A percentile compares a stretch with the other conserved stretches of the same genome.
Evolutionary conservation across 2,797 vertebrate species (phyloP).

Genomic region (Neomorphus geoffroyi): DNA sequence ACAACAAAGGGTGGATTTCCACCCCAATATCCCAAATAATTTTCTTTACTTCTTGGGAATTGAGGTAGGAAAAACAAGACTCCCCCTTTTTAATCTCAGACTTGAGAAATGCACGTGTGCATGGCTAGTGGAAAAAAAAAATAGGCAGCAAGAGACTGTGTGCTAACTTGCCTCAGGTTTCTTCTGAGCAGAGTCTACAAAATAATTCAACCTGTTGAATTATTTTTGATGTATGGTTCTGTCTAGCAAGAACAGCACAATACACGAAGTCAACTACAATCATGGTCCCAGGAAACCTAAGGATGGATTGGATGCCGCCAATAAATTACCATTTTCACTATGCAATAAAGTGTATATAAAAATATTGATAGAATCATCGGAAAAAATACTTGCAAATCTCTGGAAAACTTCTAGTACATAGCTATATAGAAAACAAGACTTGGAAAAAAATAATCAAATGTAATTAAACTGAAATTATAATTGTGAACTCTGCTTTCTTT

Average conservation of each 20-base stretch:
- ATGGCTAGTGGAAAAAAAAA: not conserved
- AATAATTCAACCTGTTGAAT: constrained; percentile 49
- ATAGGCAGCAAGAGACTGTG: constrained; percentile 7
- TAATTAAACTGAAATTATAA: not conserved
- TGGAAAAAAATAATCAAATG: not conserved
- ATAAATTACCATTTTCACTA: not conserved
- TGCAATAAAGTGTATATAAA: not conserved
- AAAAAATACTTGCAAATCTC: not conserved
- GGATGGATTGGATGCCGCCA: not conserved
- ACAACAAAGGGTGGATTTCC: not conserved
- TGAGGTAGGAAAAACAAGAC: not conserved
- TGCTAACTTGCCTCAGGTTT: constrained; percentile 43
- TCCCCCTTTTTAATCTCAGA: not conserved
- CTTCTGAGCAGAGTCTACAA: constrained; percentile 3
- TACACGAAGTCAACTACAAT: not conserved
- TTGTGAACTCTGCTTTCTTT: not conserved
- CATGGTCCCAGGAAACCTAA: not conserved
- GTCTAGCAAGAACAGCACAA: not conserved
- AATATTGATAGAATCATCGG: not conserved
- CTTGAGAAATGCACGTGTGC: not conserved
- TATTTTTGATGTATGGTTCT: constrained; percentile 18
- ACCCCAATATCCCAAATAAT: not conserved
- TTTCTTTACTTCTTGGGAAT: not conserved
- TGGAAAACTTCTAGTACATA: not conserved
- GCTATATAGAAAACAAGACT: not conserved